Conservation (phyloP, 92 coral and sea anemone species). For the Porites divaricata region DNA sequence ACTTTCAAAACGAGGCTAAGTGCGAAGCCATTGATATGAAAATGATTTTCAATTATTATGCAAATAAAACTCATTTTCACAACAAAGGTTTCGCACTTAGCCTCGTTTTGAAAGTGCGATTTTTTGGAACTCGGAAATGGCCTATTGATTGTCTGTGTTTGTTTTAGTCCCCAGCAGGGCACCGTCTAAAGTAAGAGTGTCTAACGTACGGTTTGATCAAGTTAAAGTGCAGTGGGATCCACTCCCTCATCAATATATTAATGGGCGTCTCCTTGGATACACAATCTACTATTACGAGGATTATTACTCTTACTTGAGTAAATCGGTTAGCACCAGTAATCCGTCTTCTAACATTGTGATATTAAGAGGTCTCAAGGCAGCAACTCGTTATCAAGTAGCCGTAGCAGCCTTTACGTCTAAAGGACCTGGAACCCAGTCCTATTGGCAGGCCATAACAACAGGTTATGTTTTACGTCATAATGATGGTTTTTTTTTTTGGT, state of each 20-base stretch:
- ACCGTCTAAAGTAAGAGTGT: not conserved
- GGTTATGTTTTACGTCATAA: not conserved
- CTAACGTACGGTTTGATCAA: not conserved
- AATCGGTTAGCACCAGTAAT: not conserved
- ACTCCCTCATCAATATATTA: not conserved
- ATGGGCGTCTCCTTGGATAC: not conserved
- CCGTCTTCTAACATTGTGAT: not conserved
- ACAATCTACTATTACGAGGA: not conserved
- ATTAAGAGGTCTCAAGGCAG: not conserved
- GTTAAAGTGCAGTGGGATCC: slow-evolving; percentile 2
- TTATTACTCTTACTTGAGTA: not conserved
- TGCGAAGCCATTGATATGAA: no score
- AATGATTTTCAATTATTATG: no score
- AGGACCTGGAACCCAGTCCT: not conserved
- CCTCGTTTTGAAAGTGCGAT: no score
- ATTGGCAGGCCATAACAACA: not conserved
- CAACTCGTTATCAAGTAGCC: not conserved
- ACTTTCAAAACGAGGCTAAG: no score
- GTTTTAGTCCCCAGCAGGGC: not conserved
- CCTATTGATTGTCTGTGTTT: not conserved
- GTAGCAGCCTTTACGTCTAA: slow-evolving; percentile 2
- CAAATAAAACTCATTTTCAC: no score
- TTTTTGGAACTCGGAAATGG: no score
- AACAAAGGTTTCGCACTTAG: no score
- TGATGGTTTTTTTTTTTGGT: not conserved